These are phyloP conservation scores for Drosophila rufa DNA, from an alignment of 1,140 invertebrate species.

Conservation along the genomic window DNA sequence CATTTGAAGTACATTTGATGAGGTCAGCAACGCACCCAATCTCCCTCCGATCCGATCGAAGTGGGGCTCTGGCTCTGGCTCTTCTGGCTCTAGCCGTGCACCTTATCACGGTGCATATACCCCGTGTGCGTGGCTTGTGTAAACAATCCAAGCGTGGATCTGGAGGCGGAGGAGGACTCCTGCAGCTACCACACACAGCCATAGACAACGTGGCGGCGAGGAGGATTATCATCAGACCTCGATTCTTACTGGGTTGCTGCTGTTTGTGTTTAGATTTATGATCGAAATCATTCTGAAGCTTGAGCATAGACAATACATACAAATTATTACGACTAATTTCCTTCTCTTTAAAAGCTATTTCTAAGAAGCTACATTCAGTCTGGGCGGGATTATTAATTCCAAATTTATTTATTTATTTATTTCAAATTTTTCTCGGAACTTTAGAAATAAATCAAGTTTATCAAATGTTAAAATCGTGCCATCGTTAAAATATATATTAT, in stretches of 20 bases:
- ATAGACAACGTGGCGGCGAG: constrained; percentile 71
- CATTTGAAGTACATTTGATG: constrained; percentile 80
- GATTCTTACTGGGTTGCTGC: constrained; percentile 39
- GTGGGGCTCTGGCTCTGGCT: constrained; percentile 35
- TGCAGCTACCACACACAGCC: constrained; percentile 41
- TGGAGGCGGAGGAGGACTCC: constrained; percentile 26
- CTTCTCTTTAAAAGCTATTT: too few relatives aligned
- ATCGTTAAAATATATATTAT: too few relatives aligned
- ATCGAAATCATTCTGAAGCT: constrained; percentile 37
- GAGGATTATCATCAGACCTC: constrained; percentile 62
- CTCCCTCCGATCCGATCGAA: constrained; percentile 39
- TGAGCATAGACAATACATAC: background rate
- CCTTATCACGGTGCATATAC: constrained; percentile 62
- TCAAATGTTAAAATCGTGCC: too few relatives aligned
- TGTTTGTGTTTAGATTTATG: constrained; percentile 70
- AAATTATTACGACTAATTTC: background rate
- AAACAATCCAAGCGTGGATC: constrained; percentile 32
- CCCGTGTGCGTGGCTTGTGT: constrained; percentile 39
- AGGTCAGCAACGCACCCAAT: constrained; percentile 75
- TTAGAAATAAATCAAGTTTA: too few relatives aligned
- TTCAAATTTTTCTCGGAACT: too few relatives aligned
- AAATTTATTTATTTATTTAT: too few relatives aligned
- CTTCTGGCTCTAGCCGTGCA: constrained; percentile 22
- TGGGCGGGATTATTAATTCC: too few relatives aligned
- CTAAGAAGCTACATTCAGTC: too few relatives aligned